Percentiles rank a stretch among this genome's conserved stretches.
phyloP scores from a whole-genome alignment of 2,797 vertebrate genomes.

The Sebastes steindachneri region DNA sequence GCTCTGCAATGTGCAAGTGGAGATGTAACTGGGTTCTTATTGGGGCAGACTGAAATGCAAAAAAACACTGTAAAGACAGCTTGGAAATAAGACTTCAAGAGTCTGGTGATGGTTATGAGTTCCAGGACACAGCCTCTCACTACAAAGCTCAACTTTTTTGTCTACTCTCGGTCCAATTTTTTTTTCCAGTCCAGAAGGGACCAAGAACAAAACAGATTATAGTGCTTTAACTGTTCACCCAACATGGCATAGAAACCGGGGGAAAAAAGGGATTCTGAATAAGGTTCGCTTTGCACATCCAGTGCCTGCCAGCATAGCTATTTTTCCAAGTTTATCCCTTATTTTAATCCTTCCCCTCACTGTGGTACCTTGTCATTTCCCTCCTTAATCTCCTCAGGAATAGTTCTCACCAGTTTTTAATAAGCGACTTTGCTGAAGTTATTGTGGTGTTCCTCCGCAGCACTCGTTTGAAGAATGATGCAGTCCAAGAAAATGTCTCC shows the following conservation, averaged over 20 bases:
- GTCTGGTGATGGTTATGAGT: conserved; percentile 11
- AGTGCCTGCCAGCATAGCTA: conserved; percentile 21
- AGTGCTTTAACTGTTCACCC: conserved; percentile 38
- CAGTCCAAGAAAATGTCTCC: conserved; percentile 12
- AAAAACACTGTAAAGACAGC: background rate
- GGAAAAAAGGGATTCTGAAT: conserved; percentile 11
- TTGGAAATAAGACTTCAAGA: conserved; percentile 32
- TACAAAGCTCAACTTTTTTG: conserved; percentile 35
- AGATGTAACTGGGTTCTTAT: background rate
- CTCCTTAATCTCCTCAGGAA: conserved; percentile 37
- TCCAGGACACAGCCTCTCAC: conserved; percentile 36
- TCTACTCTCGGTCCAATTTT: conserved; percentile 32
- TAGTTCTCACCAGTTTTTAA: conserved; percentile 16
- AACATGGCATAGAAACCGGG: conserved; percentile 16
- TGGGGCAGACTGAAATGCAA: conserved; percentile 3
- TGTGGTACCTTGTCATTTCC: conserved; percentile 23
- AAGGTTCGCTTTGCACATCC: conserved; percentile 12
- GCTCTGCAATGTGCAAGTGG: background rate
- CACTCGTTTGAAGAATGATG: conserved; percentile 26
- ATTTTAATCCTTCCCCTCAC: conserved; percentile 43
- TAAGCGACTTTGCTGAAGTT: conserved; percentile 12
- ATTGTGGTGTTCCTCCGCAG: background rate
- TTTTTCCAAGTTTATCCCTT: conserved; percentile 3
- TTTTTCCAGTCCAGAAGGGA: conserved; percentile 22
- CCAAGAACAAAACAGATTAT: conserved; percentile 42